Percentiles rank a stretch among this genome's conserved stretches.
Evolutionary conservation across 2,797 vertebrate genomes (phyloP).

Genomic region (Pangasius sanitwongsei): DNA sequence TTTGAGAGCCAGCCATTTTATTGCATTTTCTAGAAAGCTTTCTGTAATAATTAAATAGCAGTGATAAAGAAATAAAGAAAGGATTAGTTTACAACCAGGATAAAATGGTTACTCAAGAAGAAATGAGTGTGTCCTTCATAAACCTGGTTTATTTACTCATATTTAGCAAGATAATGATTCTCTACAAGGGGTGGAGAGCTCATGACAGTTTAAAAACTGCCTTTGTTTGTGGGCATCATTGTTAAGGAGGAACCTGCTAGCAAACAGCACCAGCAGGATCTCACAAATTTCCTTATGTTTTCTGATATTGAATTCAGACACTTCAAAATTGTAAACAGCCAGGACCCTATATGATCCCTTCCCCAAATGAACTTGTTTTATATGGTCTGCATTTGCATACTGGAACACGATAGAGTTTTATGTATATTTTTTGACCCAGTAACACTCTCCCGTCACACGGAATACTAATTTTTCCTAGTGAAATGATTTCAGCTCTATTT

Average conservation of each 20-base stretch:
- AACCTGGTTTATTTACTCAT: not conserved
- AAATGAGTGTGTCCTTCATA: not conserved
- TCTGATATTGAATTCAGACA: not conserved
- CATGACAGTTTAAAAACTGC: not conserved
- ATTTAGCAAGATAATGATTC: not conserved
- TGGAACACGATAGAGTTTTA: not conserved
- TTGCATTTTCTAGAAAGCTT: not conserved
- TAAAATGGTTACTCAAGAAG: not conserved
- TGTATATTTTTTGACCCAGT: not conserved
- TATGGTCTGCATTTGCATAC: not conserved
- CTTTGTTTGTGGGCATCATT: not conserved
- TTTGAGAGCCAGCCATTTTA: not conserved
- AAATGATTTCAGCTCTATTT: not conserved
- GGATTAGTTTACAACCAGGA: not conserved
- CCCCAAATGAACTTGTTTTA: not conserved
- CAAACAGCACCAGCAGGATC: not conserved
- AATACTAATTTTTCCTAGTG: not conserved
- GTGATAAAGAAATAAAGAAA: not conserved
- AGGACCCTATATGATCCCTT: too few species aligned
- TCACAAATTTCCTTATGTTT: not conserved
- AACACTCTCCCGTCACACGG: not conserved
- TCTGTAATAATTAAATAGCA: not conserved
- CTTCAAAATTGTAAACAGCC: not conserved
- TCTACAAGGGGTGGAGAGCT: not conserved
- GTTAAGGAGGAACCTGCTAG: not conserved